Base-by-base conservation (phyloP, 2,888 invertebrate species). In the Drosophila colorata region DNA sequence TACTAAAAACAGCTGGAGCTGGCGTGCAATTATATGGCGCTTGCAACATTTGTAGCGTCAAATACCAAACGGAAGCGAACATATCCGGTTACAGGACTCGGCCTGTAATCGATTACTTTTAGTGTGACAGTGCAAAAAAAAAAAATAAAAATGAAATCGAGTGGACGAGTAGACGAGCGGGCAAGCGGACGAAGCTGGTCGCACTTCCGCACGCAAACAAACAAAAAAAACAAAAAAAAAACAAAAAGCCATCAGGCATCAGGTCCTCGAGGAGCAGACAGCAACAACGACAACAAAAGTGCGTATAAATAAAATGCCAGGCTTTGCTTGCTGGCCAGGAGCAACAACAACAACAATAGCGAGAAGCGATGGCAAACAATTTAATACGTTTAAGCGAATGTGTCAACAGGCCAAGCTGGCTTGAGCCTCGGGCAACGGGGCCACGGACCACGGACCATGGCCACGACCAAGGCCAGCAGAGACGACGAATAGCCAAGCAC, bases 371-470 rank as follows among this genome's bases (percentile, higher is more conserved):
- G 79, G 86, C 88, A 87, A 86, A 86, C 88, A 87, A 86, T 86
- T 87, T 86, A 87, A 87, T 88, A 84, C 87, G 70, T 84, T 88
- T 87, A 87, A 87, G 86, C 88, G 88, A 87, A 88, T 88, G 88
- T 88, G 86, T 87, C 86, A 87, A 87, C 88, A 87, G 86, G 86
- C 84, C 88, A 88, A 87, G 86, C 83, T 70, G 81, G 74, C 80
- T 79, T 72, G 78, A 83, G 83, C 81, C 69, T 77, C 4, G 31
- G 31, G 31, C 31, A 31, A 3, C 41, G 61, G 65, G 74, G 71
- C 70, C 84, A 70, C 67, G 63, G 63, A 37, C 72, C 57, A 66
- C 60, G 51, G 63, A 37, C 72, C 57, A 66, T 57, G 51, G 44
- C 59, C 57, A 65, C 33, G 52, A 40, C 68, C 64, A 70, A 52